These are phyloP conservation scores for Chaenogobius annularis DNA, from an alignment of 2,113 vertebrate species.

Conservation along the genomic window DNA sequence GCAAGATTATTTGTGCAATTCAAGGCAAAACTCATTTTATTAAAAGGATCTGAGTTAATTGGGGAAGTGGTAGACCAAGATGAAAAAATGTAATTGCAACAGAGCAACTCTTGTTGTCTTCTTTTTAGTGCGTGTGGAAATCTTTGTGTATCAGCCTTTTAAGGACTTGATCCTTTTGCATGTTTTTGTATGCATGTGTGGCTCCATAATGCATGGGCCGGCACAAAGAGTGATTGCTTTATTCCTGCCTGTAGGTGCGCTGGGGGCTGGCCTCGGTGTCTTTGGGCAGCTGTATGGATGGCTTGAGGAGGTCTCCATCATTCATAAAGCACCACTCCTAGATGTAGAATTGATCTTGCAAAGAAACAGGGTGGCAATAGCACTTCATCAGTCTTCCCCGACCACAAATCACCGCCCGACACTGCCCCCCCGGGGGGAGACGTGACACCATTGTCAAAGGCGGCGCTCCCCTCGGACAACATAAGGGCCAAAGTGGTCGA, in stretches of 20 bases:
- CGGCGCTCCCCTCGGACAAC: constrained; percentile 58
- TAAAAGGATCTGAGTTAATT: too few relatives aligned
- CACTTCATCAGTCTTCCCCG: constrained; percentile 75
- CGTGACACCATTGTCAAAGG: constrained; percentile 72
- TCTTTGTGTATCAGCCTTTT: constrained; percentile 22
- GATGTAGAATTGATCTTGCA: constrained; percentile 77
- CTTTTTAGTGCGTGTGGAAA: constrained; percentile 8
- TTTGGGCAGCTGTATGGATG: constrained; percentile 79
- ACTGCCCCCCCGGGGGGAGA: constrained; percentile 52
- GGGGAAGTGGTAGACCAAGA: too few relatives aligned
- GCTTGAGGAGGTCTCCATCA: constrained; percentile 77
- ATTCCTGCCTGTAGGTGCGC: constrained; percentile 69
- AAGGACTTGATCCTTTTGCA: constrained; percentile 7
- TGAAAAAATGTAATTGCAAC: too few relatives aligned
- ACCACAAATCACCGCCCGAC: constrained; percentile 74
- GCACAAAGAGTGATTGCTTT: constrained; percentile 75
- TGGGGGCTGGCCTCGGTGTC: constrained; percentile 64
- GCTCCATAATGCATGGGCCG: constrained; percentile 58
- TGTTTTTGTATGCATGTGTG: constrained; percentile 57
- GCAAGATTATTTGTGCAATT: too few relatives aligned
- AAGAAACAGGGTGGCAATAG: constrained; percentile 77
- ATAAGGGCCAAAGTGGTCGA: constrained; percentile 54
- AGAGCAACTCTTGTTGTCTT: too few relatives aligned
- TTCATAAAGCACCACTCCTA: constrained; percentile 76
- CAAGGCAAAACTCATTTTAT: too few relatives aligned